Conservation (phyloP, 1,140 invertebrate species). For the Zaprionus davidi region DNA sequence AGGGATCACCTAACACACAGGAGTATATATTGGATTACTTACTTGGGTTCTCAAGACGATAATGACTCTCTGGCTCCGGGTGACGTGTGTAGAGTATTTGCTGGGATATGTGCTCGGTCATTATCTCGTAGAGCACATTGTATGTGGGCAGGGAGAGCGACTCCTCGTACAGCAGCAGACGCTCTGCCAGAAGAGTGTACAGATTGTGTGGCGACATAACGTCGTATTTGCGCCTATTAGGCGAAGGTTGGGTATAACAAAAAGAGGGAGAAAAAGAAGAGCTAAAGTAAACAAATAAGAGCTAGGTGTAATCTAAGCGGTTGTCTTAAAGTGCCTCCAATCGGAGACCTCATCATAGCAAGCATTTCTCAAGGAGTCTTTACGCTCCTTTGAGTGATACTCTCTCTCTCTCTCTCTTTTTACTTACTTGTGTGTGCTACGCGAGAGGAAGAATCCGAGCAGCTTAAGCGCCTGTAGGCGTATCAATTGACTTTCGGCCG, state of each 20-base stretch:
- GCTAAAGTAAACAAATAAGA: not conserved
- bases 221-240: constrained; percentile 95
- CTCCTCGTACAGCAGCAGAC: constrained; percentile 95
- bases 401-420: not conserved
- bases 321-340: not conserved
- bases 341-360: not conserved
- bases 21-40: constrained; percentile 83
- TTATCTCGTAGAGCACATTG: constrained; percentile 99
- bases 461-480: constrained; percentile 97
- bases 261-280: not conserved
- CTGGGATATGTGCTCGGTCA: constrained; percentile 98
- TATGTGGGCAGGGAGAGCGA: constrained; percentile 96
- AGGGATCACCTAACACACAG: no score
- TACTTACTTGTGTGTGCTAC: constrained; percentile 96
- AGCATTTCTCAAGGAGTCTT: no score
- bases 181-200: constrained; percentile 97
- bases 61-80: constrained; percentile 96
- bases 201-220: constrained; percentile 99
- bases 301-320: not conserved
- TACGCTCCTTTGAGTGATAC: not conserved
- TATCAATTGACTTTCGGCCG: constrained; percentile 97
- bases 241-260: not conserved
- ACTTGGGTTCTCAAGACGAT: constrained; percentile 98
- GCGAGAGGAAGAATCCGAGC: constrained; percentile 96
- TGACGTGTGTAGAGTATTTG: constrained; percentile 96